phyloP scores from a whole-genome alignment of 2,888 invertebrate genomes.

The Ecliptopera silaceata region DNA sequence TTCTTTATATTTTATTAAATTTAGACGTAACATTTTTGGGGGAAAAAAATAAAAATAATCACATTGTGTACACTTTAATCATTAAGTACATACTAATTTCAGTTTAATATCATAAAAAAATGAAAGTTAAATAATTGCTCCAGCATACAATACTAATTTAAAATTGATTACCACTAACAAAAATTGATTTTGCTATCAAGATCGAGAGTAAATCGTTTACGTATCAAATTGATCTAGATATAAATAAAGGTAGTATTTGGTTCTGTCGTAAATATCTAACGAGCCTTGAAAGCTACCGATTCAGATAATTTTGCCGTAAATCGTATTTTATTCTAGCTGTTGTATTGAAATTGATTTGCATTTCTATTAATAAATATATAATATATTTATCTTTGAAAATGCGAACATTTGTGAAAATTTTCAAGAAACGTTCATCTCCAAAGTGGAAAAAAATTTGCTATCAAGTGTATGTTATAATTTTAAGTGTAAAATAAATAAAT shows the following conservation, averaged over 20 bases:
- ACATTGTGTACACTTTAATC: too few species aligned
- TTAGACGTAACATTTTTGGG: too few species aligned
- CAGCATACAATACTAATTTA: too few species aligned
- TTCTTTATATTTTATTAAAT: too few species aligned
- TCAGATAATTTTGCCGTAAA: conserved; percentile 16
- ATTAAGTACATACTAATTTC: neutral
- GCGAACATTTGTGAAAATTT: neutral
- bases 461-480: too few species aligned
- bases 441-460: too few species aligned
- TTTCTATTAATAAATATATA: conserved; percentile 3
- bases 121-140: neutral
- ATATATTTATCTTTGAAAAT: neutral
- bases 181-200: neutral
- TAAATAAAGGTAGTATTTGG: neutral
- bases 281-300: conserved; percentile 7
- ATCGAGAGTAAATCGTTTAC: neutral
- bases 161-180: too few species aligned
- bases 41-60: too few species aligned
- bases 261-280: conserved; percentile 10
- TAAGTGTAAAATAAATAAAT: too few species aligned
- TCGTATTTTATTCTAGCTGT: conserved; percentile 6
- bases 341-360: conserved; percentile 3
- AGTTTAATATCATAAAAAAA: neutral
- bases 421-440: too few species aligned
- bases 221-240: neutral